phyloP scores from a whole-genome alignment of 1,140 invertebrate species.

The Neoseiulus cucumeris region DNA sequence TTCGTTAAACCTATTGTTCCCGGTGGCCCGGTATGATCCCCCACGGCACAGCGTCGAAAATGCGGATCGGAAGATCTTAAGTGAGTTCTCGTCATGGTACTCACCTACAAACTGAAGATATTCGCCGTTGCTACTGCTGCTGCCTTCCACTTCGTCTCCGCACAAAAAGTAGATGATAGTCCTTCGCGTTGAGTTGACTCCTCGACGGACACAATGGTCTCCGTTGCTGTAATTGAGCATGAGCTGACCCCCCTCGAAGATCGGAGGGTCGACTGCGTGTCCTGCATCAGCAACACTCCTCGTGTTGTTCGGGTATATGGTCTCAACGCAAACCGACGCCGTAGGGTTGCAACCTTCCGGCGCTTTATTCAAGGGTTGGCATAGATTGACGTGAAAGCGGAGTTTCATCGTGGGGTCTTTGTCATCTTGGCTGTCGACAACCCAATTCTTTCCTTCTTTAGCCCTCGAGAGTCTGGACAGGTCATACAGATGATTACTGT shows the following conservation, averaged over 20 bases:
- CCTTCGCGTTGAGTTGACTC: constrained; percentile 18
- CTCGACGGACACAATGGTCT: constrained; percentile 19
- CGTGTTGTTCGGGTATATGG: constrained; percentile 21
- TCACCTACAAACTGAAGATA: not conserved
- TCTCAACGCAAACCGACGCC: constrained; percentile 22
- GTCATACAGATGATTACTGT: constrained; percentile 25
- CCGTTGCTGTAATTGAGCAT: constrained; percentile 23
- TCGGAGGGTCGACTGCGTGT: constrained; percentile 17
- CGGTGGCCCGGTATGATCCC: too few species aligned
- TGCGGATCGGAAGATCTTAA: too few species aligned
- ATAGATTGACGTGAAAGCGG: constrained; percentile 27
- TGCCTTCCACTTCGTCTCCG: constrained; percentile 14
- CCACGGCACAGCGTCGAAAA: too few species aligned
- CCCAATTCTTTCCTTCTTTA: constrained; percentile 24
- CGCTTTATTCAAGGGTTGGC: constrained; percentile 21
- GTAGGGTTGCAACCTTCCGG: constrained; percentile 22
- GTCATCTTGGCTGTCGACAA: constrained; percentile 19
- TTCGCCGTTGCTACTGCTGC: too few species aligned
- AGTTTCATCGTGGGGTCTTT: constrained; percentile 15
- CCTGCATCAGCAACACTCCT: constrained; percentile 17
- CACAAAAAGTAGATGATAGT: constrained; percentile 26
- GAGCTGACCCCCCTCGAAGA: constrained; percentile 18
- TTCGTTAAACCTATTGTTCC: too few species aligned
- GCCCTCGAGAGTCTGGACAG: constrained; percentile 17
- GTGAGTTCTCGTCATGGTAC: too few species aligned